Percentiles rank a stretch among this genome's conserved stretches.
phyloP scores from a whole-genome alignment of 2,888 invertebrate species.

The Pomacea canaliculata region DNA sequence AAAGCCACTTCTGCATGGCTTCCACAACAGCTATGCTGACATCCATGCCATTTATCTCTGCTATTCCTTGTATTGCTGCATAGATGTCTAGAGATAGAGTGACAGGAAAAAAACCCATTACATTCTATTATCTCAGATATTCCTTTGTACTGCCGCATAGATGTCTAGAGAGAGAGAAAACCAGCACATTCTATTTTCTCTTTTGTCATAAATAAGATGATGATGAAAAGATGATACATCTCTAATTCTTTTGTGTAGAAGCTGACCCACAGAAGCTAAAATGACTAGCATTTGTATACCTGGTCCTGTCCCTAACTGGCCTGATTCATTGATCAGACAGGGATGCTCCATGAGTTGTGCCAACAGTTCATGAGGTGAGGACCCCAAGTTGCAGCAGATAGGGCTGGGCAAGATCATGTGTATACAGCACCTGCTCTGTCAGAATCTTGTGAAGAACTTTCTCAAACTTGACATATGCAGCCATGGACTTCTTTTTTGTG shows the following conservation, averaged over 20 bases:
- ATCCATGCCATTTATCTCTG: slow-evolving; percentile 44
- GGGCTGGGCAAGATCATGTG: slow-evolving; percentile 46
- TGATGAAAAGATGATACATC: too few species aligned
- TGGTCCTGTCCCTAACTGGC: background rate
- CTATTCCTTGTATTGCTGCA: slow-evolving; percentile 46
- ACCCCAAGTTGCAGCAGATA: slow-evolving; percentile 46
- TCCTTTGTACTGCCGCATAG: slow-evolving; percentile 45
- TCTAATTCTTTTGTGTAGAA: too few species aligned
- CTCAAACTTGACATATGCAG: slow-evolving; percentile 48
- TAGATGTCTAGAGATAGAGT: slow-evolving; percentile 50
- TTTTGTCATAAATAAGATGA: too few species aligned
- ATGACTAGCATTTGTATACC: background rate
- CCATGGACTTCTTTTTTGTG: slow-evolving; percentile 50
- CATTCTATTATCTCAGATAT: slow-evolving; percentile 26
- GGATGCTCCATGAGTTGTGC: slow-evolving; percentile 57
- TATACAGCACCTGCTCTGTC: slow-evolving; percentile 55
- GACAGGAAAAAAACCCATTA: too few species aligned
- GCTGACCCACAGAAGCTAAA: too few species aligned
- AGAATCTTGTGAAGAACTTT: slow-evolving; percentile 50
- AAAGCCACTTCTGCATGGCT: slow-evolving; percentile 58
- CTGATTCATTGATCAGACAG: background rate
- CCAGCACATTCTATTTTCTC: too few species aligned
- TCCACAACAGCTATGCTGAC: slow-evolving; percentile 39
- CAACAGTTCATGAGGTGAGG: slow-evolving; percentile 48
- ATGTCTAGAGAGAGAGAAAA: slow-evolving; percentile 42